phyloP scores from a whole-genome alignment of 1,140 invertebrate species.

The Ruditapes philippinarum region DNA sequence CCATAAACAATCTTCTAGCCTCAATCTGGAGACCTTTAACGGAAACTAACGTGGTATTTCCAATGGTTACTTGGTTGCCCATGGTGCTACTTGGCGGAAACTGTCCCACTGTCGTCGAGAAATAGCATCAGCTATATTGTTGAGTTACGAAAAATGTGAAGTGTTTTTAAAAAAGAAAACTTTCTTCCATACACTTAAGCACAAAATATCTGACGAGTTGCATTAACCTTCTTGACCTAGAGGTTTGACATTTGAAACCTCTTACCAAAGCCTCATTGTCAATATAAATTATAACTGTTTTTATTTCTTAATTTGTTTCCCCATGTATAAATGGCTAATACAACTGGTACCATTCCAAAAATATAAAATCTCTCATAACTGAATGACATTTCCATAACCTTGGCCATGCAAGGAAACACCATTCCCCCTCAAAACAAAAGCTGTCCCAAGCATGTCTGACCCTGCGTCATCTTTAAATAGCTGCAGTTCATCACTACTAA shows the following conservation, averaged over 20 bases:
- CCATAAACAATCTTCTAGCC: not conserved
- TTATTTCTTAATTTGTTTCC: not conserved
- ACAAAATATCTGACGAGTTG: constrained; percentile 1
- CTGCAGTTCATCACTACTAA: no score
- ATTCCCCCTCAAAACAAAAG: constrained; percentile 11
- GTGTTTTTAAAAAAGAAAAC: no score
- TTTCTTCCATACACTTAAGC: not conserved
- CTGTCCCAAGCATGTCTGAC: not conserved
- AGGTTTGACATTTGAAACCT: constrained; percentile 2
- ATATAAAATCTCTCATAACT: no score
- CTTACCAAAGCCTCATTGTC: no score
- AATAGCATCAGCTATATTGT: no score
- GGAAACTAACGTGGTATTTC: constrained; percentile 8
- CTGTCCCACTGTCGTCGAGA: no score
- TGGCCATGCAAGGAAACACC: no score
- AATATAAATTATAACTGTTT: not conserved
- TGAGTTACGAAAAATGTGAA: no score
- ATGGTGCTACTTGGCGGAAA: no score
- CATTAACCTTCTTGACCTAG: no score
- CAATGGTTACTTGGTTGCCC: not conserved
- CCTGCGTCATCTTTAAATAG: not conserved
- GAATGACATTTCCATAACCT: not conserved
- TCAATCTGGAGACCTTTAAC: constrained; percentile 17
- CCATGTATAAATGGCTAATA: constrained; percentile 13
- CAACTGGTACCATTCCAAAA: constrained; percentile 10